Base-by-base conservation (phyloP, 2,797 vertebrate species). In the Novumbra hubbsi region DNA sequence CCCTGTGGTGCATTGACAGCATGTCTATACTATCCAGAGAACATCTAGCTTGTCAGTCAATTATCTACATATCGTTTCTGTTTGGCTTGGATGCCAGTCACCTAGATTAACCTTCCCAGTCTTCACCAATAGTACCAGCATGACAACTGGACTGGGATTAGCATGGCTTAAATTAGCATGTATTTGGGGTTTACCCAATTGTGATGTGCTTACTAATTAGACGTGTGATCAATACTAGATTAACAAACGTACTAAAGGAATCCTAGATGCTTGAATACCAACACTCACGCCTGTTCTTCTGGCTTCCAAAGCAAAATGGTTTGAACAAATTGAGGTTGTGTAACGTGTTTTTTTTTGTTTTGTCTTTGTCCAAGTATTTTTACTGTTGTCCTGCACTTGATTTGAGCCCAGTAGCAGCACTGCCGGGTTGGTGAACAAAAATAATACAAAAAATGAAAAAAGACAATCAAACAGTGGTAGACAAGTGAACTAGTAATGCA, bases 201-300 rank as follows among this genome's bases (percentile, higher is more conserved):
- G 24, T 77, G 78, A 81, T 68, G 73, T 70, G 73, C 64, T 49
- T 76, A 57, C 76, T 83, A 80, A 88, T 85, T 76, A 89, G 80
- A 72, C 70, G 73, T 32, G 69, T 78, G 82, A 89, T 88, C 83
- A 50, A 89, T 89, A 83, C 69, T 63, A 60, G 55, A 67, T 49
- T 81, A 78, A 77, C 49, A 68, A 85, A 71, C 72, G 73, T 34
- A 70, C 73, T 77, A 72, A 76, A 86, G 19, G 45, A 73, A 45
- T 64, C 64, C 64, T 78, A 73, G 76, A 76, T 60, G 17, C 7
- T 32, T 15, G n/a, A 66, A 72, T 72, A 76, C 62, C 70, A 80
- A 50, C 79, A 76, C 49, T 72, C 34, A 71, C 34, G 70, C 73
- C 73, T 70, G 65, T 81, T 55, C 75, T 75, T 38, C 28, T 50